Evolutionary conservation across 2,113 vertebrate genomes (phyloP).

Genomic region (Phylloscopus whistleri): DNA sequence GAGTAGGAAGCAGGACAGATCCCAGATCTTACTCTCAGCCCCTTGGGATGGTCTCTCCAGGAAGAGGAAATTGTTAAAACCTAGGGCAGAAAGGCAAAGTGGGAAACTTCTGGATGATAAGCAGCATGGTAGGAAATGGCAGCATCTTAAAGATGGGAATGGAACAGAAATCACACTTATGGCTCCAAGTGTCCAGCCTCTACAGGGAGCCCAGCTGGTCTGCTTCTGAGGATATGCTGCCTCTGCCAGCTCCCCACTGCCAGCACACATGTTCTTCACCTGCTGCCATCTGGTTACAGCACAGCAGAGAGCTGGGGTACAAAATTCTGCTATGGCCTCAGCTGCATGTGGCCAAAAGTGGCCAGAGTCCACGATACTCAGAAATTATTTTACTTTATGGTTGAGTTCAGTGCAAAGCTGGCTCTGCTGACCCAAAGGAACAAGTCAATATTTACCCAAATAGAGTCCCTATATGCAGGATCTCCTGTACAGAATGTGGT

Average conservation of each 20-base stretch:
- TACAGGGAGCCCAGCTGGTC: not conserved
- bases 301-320: not conserved
- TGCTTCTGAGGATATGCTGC: not conserved
- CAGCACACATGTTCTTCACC: not conserved
- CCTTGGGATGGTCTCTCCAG: not conserved
- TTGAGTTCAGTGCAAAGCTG: not conserved
- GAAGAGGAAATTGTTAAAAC: not conserved
- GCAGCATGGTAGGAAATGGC: not conserved
- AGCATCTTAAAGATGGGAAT: not conserved
- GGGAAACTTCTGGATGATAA: not conserved
- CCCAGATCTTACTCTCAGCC: not conserved
- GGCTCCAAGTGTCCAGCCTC: not conserved
- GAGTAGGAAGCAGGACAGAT: not conserved
- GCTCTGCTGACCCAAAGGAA: not conserved
- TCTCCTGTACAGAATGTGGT: not conserved
- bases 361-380: not conserved
- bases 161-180: not conserved
- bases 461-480: not conserved
- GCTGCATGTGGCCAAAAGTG: not conserved
- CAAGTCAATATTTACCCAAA: not conserved
- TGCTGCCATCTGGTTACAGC: not conserved
- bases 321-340: not conserved
- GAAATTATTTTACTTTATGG: not conserved
- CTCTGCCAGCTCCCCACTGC: not conserved
- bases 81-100: not conserved